Percentiles rank a stretch among this genome's conserved stretches.
These are phyloP conservation scores for Lasioglossum pauxillum DNA, from an alignment of 2,888 invertebrate species.

Conservation along the genomic window DNA sequence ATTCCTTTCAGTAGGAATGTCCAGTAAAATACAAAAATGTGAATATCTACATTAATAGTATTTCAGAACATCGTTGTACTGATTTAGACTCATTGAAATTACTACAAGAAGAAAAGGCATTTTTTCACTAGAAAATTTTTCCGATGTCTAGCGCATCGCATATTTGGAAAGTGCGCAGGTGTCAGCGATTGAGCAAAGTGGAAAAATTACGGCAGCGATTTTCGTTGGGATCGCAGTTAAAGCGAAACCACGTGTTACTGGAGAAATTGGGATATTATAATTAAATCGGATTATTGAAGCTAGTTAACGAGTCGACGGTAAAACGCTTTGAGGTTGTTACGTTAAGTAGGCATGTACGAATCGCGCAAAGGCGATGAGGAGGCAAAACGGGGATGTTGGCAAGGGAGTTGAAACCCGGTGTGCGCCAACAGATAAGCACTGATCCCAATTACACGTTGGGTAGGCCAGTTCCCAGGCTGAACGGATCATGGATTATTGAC, in stretches of 20 bases:
- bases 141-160: not conserved
- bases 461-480: slow-evolving; percentile 77
- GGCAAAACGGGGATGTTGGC: slow-evolving; percentile 52
- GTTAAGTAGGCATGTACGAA: slow-evolving; percentile 57
- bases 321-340: slow-evolving; percentile 50
- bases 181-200: not conserved
- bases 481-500: slow-evolving; percentile 83
- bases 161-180: not conserved
- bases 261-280: not conserved
- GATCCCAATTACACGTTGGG: slow-evolving; percentile 83
- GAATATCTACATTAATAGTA: too few species aligned
- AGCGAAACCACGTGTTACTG: not conserved
- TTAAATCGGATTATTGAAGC: slow-evolving; percentile 28
- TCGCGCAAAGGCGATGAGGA: slow-evolving; percentile 55
- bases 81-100: not conserved
- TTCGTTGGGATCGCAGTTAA: not conserved
- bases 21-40: not conserved
- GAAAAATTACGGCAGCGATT: not conserved
- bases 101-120: not conserved
- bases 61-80: not conserved
- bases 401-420: slow-evolving; percentile 71
- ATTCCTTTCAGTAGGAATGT: not conserved
- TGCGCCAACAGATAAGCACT: slow-evolving; percentile 82
- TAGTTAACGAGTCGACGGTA: slow-evolving; percentile 45
- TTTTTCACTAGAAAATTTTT: not conserved